Evolutionary conservation across 30 jellyfish, hydroid and myxozoan species (phyloP), one percentile per base, ranked within the genome.

Genomic region (Rhopilema esculentum): DNA sequence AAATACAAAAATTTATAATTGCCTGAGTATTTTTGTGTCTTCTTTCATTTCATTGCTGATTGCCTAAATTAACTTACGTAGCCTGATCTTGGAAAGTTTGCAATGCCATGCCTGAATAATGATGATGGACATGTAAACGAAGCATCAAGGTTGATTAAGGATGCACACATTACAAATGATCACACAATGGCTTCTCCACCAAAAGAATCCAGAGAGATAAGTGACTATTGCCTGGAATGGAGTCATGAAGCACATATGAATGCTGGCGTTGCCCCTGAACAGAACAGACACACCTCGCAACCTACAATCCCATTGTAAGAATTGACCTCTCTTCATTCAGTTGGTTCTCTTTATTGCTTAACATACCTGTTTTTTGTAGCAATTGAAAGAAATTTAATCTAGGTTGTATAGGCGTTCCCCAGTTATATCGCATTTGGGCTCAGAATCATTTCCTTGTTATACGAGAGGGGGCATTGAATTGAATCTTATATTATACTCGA

Each of bases 161-260:
- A 26, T 33, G 30, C 79, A 0, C 68, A 27, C 9, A 69, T 19
- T 28, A 50, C 29, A 31, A 86, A 73, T 24, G 96, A 88, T 53
- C 31, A 62, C 4, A 72, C 72, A 29, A 80, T 88, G 91, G 84
- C 91, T 24, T 73, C 89, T 20, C 88, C 90, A 2, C 96, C 96
- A 69, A 78, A 84, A 50, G 96, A 88, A 33, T 49, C 91, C 7
- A 32, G 91, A 31, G 91, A 88, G 48, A 79, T 88, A 0, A 88
- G 72, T 72, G 88, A 80, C 28, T 88, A 88, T 52, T 79, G 89
- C 87, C 33, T 88, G 91, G 62, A 88, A 64, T 88, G 96, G 96
- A 88, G 91, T 71, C 88, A 79, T 25, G 89, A 88, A 49, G 86
- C 84, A 19, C 85, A 77, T 22, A 0, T 85, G 62, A 85, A 73